Evolutionary conservation across 2,113 vertebrate genomes (phyloP).

Genomic region (Siniperca knerii): DNA sequence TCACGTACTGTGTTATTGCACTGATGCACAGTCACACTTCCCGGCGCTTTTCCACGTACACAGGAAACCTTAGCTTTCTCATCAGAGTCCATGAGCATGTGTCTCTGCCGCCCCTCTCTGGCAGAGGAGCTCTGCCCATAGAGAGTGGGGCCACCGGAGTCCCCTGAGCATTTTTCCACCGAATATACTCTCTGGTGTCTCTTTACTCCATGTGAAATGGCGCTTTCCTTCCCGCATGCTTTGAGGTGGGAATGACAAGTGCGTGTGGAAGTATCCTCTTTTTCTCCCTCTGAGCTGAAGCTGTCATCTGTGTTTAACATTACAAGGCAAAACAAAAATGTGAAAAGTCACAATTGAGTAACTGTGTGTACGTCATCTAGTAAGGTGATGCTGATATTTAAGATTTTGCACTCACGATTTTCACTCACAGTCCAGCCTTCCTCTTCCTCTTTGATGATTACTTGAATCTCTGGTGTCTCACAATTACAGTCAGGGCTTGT

Average conservation of each 20-base stretch:
- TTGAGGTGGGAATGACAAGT: conserved; percentile 8
- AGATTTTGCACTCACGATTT: conserved; percentile 66
- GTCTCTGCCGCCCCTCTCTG: conserved; percentile 18
- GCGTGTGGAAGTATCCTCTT: conserved; percentile 13
- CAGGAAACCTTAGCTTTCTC: conserved; percentile 46
- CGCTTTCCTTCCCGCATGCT: conserved; percentile 27
- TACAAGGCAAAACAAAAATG: conserved; percentile 2
- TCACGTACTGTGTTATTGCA: conserved; percentile 38
- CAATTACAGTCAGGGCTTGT: conserved; percentile 32
- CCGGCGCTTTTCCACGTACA: not conserved
- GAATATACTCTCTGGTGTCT: not conserved
- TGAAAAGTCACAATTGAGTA: not conserved
- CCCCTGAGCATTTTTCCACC: conserved; percentile 26
- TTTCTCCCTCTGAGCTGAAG: conserved; percentile 34
- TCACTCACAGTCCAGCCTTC: conserved; percentile 73
- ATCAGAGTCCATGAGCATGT: not conserved
- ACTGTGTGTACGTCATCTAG: not conserved
- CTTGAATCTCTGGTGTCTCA: conserved; percentile 60
- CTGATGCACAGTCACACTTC: conserved; percentile 34
- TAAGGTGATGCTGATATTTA: conserved; percentile 20
- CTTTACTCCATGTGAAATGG: conserved; percentile 2
- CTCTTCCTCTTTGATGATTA: conserved; percentile 74
- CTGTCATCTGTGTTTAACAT: conserved; percentile 51
- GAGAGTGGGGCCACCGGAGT: not conserved
- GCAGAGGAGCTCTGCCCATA: conserved; percentile 32